Evolutionary conservation across 1,140 invertebrate species (phyloP).

Genomic region (Sinonovacula constricta): DNA sequence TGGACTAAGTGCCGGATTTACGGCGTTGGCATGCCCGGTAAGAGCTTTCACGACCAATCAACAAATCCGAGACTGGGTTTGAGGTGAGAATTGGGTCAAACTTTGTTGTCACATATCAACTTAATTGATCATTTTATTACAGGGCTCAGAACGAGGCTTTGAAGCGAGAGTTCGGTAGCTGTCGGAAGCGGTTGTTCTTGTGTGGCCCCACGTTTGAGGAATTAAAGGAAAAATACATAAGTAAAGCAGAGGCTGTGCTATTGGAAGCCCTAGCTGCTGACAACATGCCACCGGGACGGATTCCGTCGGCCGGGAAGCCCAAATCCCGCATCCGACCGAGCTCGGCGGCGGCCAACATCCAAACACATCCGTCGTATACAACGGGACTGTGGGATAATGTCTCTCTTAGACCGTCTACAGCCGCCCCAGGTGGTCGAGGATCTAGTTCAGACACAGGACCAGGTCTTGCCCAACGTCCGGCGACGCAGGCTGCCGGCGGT

Average conservation of each 20-base stretch:
- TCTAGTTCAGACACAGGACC: slow-evolving; percentile 12
- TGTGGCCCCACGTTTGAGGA: slow-evolving; percentile 7
- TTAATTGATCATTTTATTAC: neutral
- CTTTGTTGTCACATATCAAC: neutral
- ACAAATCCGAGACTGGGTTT: too few species aligned
- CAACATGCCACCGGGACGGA: slow-evolving; percentile 38
- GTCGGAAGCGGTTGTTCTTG: slow-evolving; percentile 10
- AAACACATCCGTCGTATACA: slow-evolving; percentile 69
- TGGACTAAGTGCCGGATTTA: too few species aligned
- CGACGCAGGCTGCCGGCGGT: slow-evolving; percentile 63
- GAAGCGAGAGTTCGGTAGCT: slow-evolving; percentile 1
- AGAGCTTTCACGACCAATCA: too few species aligned
- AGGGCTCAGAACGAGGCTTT: slow-evolving; percentile 44
- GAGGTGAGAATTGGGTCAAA: neutral
- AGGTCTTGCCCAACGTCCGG: slow-evolving; percentile 54
- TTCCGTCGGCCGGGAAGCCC: slow-evolving; percentile 35
- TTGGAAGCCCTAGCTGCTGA: slow-evolving; percentile 18
- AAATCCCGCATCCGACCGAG: slow-evolving; percentile 63
- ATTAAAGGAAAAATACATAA: slow-evolving; percentile 39
- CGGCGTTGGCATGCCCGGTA: too few species aligned
- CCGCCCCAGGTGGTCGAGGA: slow-evolving; percentile 38
- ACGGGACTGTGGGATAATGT: slow-evolving; percentile 67
- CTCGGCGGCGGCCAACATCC: slow-evolving; percentile 72
- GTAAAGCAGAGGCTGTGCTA: slow-evolving; percentile 15
- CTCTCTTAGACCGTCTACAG: slow-evolving; percentile 63